These are phyloP conservation scores for Oxyura jamaicensis DNA, from an alignment of 2,113 vertebrate species.

Conservation along the genomic window DNA sequence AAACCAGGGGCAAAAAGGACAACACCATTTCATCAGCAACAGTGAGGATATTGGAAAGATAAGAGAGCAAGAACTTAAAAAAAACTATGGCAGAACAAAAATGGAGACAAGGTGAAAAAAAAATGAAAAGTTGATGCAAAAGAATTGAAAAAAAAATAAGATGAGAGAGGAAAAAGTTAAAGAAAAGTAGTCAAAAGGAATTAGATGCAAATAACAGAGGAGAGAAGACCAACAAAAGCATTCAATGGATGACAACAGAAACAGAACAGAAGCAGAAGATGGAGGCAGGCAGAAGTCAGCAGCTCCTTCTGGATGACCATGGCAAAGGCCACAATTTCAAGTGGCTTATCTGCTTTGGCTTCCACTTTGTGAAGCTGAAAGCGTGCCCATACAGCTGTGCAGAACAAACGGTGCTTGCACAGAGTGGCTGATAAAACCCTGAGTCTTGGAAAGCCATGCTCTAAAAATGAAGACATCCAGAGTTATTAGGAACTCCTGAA, in stretches of 20 bases:
- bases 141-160: not conserved
- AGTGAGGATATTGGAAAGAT: not conserved
- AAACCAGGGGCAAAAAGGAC: not conserved
- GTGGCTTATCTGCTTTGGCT: not conserved
- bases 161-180: not conserved
- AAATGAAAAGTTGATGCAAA: not conserved
- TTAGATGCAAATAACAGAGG: not conserved
- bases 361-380: not conserved
- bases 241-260: not conserved
- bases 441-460: not conserved
- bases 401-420: not conserved
- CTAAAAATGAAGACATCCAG: not conserved
- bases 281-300: not conserved
- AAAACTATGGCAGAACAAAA: not conserved
- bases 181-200: not conserved
- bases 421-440: not conserved
- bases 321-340: not conserved
- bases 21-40: not conserved
- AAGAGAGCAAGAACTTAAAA: not conserved
- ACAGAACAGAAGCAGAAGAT: not conserved
- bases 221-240: not conserved
- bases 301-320: accelerated
- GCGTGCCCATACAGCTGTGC: accelerated
- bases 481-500: not conserved
- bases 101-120: not conserved